phyloP scores from a whole-genome alignment of 2,888 invertebrate genomes.

The Macrophya alboannulata region DNA sequence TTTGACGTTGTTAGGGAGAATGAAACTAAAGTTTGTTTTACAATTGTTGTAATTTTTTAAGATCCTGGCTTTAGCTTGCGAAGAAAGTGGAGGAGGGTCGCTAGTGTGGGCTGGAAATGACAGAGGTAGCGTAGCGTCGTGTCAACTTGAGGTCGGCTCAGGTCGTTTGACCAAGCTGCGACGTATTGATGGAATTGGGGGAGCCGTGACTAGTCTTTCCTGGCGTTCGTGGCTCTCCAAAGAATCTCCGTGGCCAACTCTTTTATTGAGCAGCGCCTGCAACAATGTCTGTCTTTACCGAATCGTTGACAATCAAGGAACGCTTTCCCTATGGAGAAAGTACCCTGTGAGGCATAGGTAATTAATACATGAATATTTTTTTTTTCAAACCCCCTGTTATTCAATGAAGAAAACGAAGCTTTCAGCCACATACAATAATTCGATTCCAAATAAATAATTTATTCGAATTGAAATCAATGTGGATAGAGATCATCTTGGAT shows the following conservation, averaged over 20 bases:
- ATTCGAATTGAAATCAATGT: too few relatives aligned
- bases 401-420: neutral
- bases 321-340: constrained; percentile 81
- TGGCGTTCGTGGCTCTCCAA: constrained; percentile 92
- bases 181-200: constrained; percentile 84
- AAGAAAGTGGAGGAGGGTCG: constrained; percentile 86
- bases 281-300: constrained; percentile 88
- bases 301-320: constrained; percentile 82
- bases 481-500: too few relatives aligned
- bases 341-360: constrained; percentile 82
- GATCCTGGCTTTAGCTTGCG: constrained; percentile 88
- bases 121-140: constrained; percentile 87
- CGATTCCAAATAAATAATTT: too few relatives aligned
- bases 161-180: constrained; percentile 87
- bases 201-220: constrained; percentile 88
- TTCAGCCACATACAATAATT: neutral
- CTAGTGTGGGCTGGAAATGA: constrained; percentile 93
- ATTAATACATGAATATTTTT: constrained; percentile 62
- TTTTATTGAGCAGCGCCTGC: constrained; percentile 90
- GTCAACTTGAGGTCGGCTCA: constrained; percentile 86
- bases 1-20: neutral
- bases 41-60: constrained; percentile 56
- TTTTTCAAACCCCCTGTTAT: neutral
- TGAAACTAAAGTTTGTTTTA: neutral
- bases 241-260: constrained; percentile 87